Conservation (phyloP, 92 coral and sea anemone species). For the Parazoanthus atlanticus region DNA sequence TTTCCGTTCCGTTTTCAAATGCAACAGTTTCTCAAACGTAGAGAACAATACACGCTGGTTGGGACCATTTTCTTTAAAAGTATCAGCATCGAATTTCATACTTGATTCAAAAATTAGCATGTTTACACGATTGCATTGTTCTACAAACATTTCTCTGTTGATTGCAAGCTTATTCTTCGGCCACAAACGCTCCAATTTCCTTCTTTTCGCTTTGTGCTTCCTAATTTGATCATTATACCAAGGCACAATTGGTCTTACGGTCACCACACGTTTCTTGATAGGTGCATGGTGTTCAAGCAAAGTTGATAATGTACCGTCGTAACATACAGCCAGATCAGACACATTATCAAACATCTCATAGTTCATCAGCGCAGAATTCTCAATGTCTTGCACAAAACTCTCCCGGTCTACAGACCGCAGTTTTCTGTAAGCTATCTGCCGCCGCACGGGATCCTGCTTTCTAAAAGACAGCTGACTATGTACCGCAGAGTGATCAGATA, state of each 20-base stretch:
- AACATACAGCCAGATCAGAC: constrained; percentile 23
- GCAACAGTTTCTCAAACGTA: too few species aligned
- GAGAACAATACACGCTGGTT: too few species aligned
- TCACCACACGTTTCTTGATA: constrained; percentile 39
- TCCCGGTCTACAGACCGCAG: constrained; percentile 13
- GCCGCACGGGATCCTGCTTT: constrained; percentile 4
- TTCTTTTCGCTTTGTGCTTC: constrained; percentile 3
- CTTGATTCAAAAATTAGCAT: constrained; percentile 25
- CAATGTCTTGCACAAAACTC: constrained; percentile 21
- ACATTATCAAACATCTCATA: constrained; percentile 25
- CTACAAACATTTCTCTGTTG: constrained; percentile 30
- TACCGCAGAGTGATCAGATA: constrained; percentile 57
- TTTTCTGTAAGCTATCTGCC: constrained; percentile 28
- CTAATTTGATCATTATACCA: constrained; percentile 42
- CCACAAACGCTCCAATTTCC: constrained; percentile 40
- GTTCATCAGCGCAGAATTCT: too few species aligned
- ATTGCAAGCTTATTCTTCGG: constrained; percentile 1
- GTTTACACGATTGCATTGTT: constrained; percentile 45
- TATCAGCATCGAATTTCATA: constrained; percentile 13
- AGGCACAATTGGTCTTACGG: constrained; percentile 45
- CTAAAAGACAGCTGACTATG: constrained; percentile 32
- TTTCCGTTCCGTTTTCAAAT: too few species aligned
- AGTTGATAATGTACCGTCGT: constrained; percentile 25
- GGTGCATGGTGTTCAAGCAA: constrained; percentile 39
- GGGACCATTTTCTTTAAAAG: too few species aligned